These are phyloP conservation scores for Anisognathus igniventris DNA, from an alignment of 2,797 vertebrate species.

Conservation along the genomic window DNA sequence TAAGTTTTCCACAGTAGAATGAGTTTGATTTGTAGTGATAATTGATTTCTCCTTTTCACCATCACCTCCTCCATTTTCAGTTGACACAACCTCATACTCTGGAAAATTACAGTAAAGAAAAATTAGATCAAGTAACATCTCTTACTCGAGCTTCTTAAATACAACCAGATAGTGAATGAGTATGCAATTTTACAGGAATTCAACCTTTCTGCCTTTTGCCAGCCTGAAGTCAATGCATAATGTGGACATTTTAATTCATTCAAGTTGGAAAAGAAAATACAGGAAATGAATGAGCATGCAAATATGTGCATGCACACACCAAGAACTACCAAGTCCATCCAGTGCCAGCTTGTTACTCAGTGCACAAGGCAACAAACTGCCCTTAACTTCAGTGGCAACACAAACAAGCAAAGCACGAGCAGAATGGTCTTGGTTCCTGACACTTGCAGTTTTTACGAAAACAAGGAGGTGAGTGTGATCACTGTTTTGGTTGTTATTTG, in stretches of 20 bases:
- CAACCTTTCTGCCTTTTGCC: neutral
- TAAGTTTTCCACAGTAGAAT: conserved; percentile 95
- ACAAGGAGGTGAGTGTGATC: neutral
- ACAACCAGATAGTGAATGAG: neutral
- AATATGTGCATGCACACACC: neutral
- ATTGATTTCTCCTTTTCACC: conserved; percentile 83
- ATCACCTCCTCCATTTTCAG: conserved; percentile 79
- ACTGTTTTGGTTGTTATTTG: neutral
- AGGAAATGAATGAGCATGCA: neutral
- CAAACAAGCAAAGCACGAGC: neutral
- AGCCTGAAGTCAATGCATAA: neutral
- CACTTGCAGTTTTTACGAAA: neutral
- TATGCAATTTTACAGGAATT: neutral
- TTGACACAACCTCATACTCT: conserved; percentile 93
- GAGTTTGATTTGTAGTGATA: conserved; percentile 93
- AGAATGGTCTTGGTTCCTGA: neutral
- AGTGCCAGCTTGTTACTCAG: neutral
- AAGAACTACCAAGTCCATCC: neutral
- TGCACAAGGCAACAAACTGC: neutral
- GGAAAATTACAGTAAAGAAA: conserved; percentile 40
- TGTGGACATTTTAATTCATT: neutral
- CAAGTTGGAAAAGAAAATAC: neutral
- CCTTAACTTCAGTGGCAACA: neutral
- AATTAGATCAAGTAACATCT: neutral
- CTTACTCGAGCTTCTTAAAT: neutral